phyloP scores from a whole-genome alignment of 2,797 vertebrate species.

The Trachops cirrhosus region DNA sequence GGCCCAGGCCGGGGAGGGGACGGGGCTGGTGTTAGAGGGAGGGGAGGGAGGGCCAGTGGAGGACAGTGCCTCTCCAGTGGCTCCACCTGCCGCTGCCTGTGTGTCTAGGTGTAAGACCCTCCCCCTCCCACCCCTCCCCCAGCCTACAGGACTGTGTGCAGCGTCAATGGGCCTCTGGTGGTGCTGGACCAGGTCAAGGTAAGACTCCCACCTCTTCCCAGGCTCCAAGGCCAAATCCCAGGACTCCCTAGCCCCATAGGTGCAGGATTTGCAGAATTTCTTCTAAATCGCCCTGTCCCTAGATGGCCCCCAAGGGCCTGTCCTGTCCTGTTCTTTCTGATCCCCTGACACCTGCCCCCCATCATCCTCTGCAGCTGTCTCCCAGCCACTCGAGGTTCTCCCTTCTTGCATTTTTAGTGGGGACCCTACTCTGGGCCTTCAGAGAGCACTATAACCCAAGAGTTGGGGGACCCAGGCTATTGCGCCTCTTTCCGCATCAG shows the following conservation, averaged over 20 bases:
- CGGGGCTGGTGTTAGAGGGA: not conserved
- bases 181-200: conserved; percentile 89
- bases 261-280: not conserved
- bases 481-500: not conserved
- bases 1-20: conserved; percentile 63
- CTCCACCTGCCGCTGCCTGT: not conserved
- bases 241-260: not conserved
- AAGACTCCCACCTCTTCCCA: not conserved
- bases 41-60: not conserved
- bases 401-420: not conserved
- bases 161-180: conserved; percentile 85
- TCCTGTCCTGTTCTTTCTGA: not conserved
- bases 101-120: not conserved
- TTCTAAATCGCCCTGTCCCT: not conserved
- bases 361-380: not conserved
- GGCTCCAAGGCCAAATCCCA: not conserved
- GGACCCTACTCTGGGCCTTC: not conserved
- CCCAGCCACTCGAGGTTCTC: not conserved
- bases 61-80: too few species aligned
- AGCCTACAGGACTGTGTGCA: conserved; percentile 86
- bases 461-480: not conserved
- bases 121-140: not conserved
- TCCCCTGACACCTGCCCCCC: too few species aligned
- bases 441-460: not conserved
- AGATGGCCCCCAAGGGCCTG: not conserved